Evolutionary conservation across 2,888 invertebrate species (phyloP).

Genomic region (Nephrotoma guestfalica): DNA sequence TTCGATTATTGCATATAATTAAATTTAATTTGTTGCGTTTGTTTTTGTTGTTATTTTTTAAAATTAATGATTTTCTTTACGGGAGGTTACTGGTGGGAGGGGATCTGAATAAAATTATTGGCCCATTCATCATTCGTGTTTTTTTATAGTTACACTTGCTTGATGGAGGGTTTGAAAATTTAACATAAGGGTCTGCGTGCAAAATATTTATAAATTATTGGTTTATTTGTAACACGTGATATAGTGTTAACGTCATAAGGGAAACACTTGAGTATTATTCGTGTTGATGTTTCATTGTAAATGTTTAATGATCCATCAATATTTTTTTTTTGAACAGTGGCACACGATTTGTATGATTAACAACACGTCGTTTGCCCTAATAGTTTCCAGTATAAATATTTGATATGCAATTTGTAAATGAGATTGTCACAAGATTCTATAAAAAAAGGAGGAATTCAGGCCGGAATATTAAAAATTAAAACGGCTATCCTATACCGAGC

Average conservation of each 20-base stretch:
- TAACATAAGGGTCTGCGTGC: neutral
- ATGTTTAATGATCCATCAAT: neutral
- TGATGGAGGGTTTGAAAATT: neutral
- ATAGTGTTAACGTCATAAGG: neutral
- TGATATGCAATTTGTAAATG: no score
- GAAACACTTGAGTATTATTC: neutral
- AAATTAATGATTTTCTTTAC: neutral
- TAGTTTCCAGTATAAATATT: no score
- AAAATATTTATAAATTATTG: neutral
- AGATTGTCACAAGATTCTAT: no score
- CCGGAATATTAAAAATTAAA: no score
- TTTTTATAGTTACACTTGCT: neutral
- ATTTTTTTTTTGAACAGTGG: neutral
- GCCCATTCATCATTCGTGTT: neutral
- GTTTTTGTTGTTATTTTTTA: neutral
- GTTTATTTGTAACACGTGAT: neutral
- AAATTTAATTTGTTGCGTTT: neutral
- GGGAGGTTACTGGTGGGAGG: neutral
- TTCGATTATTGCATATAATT: neutral
- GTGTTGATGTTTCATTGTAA: neutral
- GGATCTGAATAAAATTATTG: neutral
- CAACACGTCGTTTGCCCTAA: neutral
- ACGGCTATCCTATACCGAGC: no score
- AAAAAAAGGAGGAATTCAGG: no score
- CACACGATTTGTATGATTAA: neutral